Percentiles rank a stretch among this genome's conserved stretches.
These are phyloP conservation scores for Gobionotothen gibberifrons DNA, from an alignment of 2,797 vertebrate species.

Conservation along the genomic window DNA sequence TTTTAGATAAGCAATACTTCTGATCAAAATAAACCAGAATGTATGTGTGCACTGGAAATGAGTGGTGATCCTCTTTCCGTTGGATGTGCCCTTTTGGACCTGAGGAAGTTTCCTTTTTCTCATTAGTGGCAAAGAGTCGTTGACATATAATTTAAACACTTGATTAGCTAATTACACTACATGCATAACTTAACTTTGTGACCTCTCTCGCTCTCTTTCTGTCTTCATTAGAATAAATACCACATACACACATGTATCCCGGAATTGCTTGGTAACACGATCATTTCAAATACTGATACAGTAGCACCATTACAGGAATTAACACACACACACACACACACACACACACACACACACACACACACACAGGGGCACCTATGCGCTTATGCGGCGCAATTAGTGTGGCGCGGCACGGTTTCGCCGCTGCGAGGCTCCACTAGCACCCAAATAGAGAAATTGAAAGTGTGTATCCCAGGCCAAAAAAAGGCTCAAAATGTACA, in stretches of 20 bases:
- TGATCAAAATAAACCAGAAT: not conserved
- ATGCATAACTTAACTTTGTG: constrained; percentile 78
- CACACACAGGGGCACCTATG: not conserved
- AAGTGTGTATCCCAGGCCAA: not conserved
- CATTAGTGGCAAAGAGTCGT: constrained; percentile 69
- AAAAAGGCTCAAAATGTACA: not conserved
- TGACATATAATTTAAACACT: constrained; percentile 76
- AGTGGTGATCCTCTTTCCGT: constrained; percentile 13
- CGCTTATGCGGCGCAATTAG: too few relatives aligned
- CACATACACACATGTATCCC: constrained; percentile 3
- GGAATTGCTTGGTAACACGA: not conserved
- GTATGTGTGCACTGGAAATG: not conserved
- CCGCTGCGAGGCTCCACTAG: too few relatives aligned
- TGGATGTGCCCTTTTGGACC: constrained; percentile 40
- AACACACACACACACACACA: not conserved
- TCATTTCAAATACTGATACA: not conserved
- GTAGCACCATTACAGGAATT: constrained; percentile 6
- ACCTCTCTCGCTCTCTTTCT: constrained; percentile 43
- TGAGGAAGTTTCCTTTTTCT: constrained; percentile 41
- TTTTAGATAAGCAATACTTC: constrained; percentile 23
- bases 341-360: not conserved
- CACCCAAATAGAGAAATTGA: too few relatives aligned
- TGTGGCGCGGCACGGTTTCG: too few relatives aligned
- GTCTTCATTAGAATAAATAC: constrained; percentile 42
- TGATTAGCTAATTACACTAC: constrained; percentile 76